Conservation (phyloP, 2,113 vertebrate species). For the Reinhardtius hippoglossoides region DNA sequence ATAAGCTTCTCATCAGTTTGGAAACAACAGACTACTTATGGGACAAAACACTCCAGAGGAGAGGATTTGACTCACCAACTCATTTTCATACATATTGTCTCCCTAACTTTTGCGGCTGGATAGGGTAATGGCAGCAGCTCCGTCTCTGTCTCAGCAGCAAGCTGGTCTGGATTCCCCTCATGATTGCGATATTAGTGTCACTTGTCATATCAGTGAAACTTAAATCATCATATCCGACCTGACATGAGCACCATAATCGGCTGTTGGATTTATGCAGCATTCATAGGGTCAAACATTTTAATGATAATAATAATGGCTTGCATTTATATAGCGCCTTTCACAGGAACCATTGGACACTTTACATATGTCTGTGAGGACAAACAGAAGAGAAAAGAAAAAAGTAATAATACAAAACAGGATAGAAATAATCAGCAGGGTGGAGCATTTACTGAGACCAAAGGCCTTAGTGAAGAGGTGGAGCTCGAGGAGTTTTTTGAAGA, state of each 20-base stretch:
- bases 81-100: constrained; percentile 80
- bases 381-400: too few species aligned
- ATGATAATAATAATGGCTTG: too few species aligned
- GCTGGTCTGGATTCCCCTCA: constrained; percentile 19
- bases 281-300: not conserved
- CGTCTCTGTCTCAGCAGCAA: constrained; percentile 5
- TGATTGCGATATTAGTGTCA: constrained; percentile 14
- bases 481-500: too few species aligned
- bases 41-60: constrained; percentile 59
- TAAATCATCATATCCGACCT: not conserved
- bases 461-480: too few species aligned
- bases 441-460: too few species aligned
- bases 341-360: too few species aligned
- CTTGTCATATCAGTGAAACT: not conserved
- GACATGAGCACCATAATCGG: not conserved
- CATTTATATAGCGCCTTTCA: too few species aligned
- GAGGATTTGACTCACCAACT: constrained; percentile 60
- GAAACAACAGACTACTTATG: constrained; percentile 70
- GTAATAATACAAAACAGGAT: too few species aligned
- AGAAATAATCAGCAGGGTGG: too few species aligned
- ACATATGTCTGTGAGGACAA: too few species aligned
- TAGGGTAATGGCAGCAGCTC: constrained; percentile 35
- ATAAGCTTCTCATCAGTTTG: constrained; percentile 81
- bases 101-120: constrained; percentile 51
- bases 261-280: not conserved